These are phyloP conservation scores for Creontiades dilutus DNA, from an alignment of 2,888 invertebrate genomes.

Conservation along the genomic window DNA sequence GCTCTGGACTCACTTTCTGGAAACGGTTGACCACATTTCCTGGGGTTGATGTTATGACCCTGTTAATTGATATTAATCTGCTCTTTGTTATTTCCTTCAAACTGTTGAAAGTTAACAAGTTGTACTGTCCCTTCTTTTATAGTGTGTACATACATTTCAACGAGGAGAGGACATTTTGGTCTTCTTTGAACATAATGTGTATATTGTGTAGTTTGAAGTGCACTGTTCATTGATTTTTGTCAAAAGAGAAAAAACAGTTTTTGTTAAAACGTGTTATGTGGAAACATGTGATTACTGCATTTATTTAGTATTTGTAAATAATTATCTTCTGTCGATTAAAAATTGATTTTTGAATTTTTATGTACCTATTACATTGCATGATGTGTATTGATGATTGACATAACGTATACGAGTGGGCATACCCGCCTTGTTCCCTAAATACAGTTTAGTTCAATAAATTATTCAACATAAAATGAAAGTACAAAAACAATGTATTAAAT, in stretches of 20 bases:
- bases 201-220: slow-evolving; percentile 51
- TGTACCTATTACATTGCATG: slow-evolving; percentile 56
- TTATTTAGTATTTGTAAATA: slow-evolving; percentile 74
- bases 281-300: slow-evolving; percentile 72
- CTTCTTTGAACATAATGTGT: slow-evolving; percentile 51
- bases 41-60: slow-evolving; percentile 62
- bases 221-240: slow-evolving; percentile 36
- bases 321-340: slow-evolving; percentile 71
- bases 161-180: slow-evolving; percentile 20
- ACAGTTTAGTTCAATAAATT: slow-evolving; percentile 73
- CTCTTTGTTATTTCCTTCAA: slow-evolving; percentile 38
- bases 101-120: slow-evolving; percentile 37
- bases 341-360: slow-evolving; percentile 57
- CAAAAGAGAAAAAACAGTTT: slow-evolving; percentile 15
- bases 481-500: slow-evolving; percentile 74
- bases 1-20: neutral
- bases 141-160: slow-evolving; percentile 51
- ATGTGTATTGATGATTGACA: slow-evolving; percentile 68
- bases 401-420: slow-evolving; percentile 74
- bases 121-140: slow-evolving; percentile 25
- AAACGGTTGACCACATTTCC: slow-evolving; percentile 43
- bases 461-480: slow-evolving; percentile 74
- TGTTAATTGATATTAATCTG: slow-evolving; percentile 1
- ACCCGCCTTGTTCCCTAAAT: slow-evolving; percentile 74
- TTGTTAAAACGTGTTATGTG: slow-evolving; percentile 51